Percentiles rank a stretch among this genome's conserved stretches.
phyloP scores from a whole-genome alignment of 2,888 invertebrate species.

The Hirtodrosophila histrioides region DNA sequence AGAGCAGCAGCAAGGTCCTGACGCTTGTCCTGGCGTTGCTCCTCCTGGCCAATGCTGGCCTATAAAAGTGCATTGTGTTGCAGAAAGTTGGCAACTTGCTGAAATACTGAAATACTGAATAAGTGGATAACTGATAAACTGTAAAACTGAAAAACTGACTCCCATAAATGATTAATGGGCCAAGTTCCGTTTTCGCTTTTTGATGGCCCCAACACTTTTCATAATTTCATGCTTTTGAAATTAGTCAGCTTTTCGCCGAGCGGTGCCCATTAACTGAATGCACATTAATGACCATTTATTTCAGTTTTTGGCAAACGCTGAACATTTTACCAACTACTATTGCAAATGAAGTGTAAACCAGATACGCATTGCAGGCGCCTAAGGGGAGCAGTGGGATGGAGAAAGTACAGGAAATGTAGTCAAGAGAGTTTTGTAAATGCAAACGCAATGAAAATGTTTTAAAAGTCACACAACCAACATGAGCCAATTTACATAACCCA shows the following conservation, averaged over 20 bases:
- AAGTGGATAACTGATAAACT: conserved; percentile 52
- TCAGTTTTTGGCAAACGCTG: conserved; percentile 58
- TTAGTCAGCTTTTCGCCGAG: conserved; percentile 57
- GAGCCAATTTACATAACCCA: conserved; percentile 77
- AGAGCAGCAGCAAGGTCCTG: conserved; percentile 35
- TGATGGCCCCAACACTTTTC: conserved; percentile 64
- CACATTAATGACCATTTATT: conserved; percentile 69
- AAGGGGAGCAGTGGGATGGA: not conserved
- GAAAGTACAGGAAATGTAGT: not conserved
- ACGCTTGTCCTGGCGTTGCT: conserved; percentile 29
- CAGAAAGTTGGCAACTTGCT: conserved; percentile 58
- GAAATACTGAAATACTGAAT: conserved; percentile 50
- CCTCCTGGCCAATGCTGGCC: conserved; percentile 31
- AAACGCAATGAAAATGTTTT: conserved; percentile 66
- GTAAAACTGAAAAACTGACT: conserved; percentile 33
- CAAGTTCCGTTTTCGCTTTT: conserved; percentile 55
- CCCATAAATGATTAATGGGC: conserved; percentile 80
- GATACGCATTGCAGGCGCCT: conserved; percentile 40
- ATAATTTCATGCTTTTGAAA: conserved; percentile 59
- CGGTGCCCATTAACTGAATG: conserved; percentile 33
- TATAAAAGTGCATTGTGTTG: conserved; percentile 63
- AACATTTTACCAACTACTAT: conserved; percentile 44
- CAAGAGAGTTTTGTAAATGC: conserved; percentile 31
- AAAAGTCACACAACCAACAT: conserved; percentile 53
- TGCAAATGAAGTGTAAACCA: conserved; percentile 74